These are phyloP conservation scores for Bembecia ichneumoniformis DNA, from an alignment of 2,888 invertebrate species.

Conservation along the genomic window DNA sequence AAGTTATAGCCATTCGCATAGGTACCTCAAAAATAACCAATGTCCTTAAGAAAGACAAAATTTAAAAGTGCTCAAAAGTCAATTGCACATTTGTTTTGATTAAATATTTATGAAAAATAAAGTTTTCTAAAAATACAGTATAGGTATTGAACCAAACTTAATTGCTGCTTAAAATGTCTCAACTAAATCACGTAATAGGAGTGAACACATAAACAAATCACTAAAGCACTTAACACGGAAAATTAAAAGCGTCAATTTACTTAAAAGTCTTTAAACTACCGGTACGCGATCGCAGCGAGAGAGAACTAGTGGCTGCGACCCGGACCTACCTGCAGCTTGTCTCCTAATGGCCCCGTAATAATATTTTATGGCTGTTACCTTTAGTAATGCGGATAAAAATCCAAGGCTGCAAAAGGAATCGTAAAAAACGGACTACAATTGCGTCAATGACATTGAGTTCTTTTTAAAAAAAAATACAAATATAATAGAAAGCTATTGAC, in stretches of 20 bases:
- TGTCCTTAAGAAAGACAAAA: too few relatives aligned
- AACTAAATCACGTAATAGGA: not conserved
- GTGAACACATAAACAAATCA: constrained; percentile 11
- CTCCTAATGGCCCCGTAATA: constrained; percentile 56
- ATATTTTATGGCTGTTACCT: constrained; percentile 67
- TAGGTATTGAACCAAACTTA: too few relatives aligned
- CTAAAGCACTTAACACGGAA: constrained; percentile 30
- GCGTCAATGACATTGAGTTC: constrained; percentile 31
- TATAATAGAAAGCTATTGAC: constrained; percentile 3
- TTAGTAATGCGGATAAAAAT: constrained; percentile 61
- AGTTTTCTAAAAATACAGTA: too few relatives aligned
- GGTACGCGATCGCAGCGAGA: constrained; percentile 39
- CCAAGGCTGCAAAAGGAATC: constrained; percentile 30
- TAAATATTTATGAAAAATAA: too few relatives aligned
- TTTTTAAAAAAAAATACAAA: constrained; percentile 29
- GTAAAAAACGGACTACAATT: constrained; percentile 54
- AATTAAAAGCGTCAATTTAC: constrained; percentile 36
- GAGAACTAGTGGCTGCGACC: constrained; percentile 47
- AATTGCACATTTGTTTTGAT: too few relatives aligned
- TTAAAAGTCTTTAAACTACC: constrained; percentile 38
- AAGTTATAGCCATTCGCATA: too few relatives aligned
- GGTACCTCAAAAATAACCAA: too few relatives aligned
- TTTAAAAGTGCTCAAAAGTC: too few relatives aligned
- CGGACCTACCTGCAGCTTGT: constrained; percentile 61
- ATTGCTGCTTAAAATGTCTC: not conserved